These are phyloP conservation scores for Morpho deidamia DNA, from an alignment of 2,888 invertebrate genomes.

Conservation along the genomic window DNA sequence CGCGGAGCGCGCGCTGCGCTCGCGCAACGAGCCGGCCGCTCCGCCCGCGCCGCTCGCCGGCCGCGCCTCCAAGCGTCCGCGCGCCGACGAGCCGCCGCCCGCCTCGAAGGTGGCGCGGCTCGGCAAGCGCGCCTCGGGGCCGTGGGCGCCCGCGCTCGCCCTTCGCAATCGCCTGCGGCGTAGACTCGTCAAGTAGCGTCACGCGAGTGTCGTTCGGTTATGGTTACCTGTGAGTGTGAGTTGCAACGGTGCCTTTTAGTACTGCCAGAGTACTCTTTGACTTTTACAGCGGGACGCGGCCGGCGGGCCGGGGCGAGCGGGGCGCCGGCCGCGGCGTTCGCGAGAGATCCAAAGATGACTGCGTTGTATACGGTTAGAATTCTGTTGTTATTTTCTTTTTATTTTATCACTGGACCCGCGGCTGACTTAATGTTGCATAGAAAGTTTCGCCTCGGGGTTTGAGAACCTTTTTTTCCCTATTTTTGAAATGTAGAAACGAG, in stretches of 20 bases:
- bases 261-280: slow-evolving; percentile 49
- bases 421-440: slow-evolving; percentile 26
- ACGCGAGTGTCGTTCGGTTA: slow-evolving; percentile 18
- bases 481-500: slow-evolving; percentile 7
- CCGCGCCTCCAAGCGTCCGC: slow-evolving; percentile 31
- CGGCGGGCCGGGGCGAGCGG: slow-evolving; percentile 22
- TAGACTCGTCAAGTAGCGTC: slow-evolving; percentile 57
- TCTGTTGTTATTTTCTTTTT: slow-evolving; percentile 51
- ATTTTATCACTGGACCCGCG: slow-evolving; percentile 32
- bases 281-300: slow-evolving; percentile 31
- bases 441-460: slow-evolving; percentile 11
- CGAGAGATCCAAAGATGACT: slow-evolving; percentile 62
- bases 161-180: slow-evolving; percentile 64
- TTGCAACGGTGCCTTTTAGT: slow-evolving; percentile 48
- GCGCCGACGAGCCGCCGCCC: slow-evolving; percentile 44
- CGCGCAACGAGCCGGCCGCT: slow-evolving; percentile 34
- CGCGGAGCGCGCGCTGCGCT: slow-evolving; percentile 33
- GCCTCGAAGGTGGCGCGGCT: slow-evolving; percentile 31
- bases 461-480: not conserved
- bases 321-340: slow-evolving; percentile 26
- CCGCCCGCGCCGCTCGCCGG: slow-evolving; percentile 20
- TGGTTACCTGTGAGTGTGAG: slow-evolving; percentile 39
- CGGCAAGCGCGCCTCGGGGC: slow-evolving; percentile 35
- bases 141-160: slow-evolving; percentile 62
- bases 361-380: slow-evolving; percentile 59